Evolutionary conservation across 2,797 vertebrate species (phyloP), one percentile per base, ranked within the genome.

Genomic region (Numenius phaeopus): DNA sequence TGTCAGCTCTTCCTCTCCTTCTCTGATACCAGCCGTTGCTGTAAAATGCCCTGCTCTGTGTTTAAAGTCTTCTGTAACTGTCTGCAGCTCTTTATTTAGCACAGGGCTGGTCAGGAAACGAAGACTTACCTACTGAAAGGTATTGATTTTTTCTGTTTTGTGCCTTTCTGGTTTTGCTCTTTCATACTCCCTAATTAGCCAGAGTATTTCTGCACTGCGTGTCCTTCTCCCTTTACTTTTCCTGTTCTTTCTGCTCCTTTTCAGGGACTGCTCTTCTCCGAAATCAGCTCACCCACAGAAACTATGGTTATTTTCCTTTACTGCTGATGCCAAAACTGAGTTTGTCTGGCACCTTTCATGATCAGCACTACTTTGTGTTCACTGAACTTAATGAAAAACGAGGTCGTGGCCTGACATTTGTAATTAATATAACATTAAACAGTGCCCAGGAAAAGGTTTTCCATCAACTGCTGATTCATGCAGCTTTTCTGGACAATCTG

Each of bases 401-500:
- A 93, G 26, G 9, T 34, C 89, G 21, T 30, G 59, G 26, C 50
- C 61, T 75, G 59, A 70, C n/a, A 67, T 58, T 15, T 85, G 46
- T 89, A 79, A 82, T 79, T 85, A 73, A 87, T 70, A 32, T 8
- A 76, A 79, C 22, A 71, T 70, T 92, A 69, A 94, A 73, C 50
- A 79, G 42, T 44, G 50, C 10, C 67, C 27, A 76, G 58, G 26
- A 84, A 76, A 83, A 65, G 80, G 14, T 37, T 89, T 79, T 87
- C 39, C 75, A 83, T 87, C 84, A 93, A 19, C 37, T 96, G 93
- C 96, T 95, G 90, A 96, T 83, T 96, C 93, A 97, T 93, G 83
- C 90, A 73, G 59, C 83, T 83, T 87, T 79, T 62, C 78, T 30
- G 29, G 75, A 75, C 78, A 91, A 87, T 42, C 30, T 44, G 57